Evolutionary conservation across 2,113 vertebrate genomes (phyloP).

Genomic region (Xenopus borealis): DNA sequence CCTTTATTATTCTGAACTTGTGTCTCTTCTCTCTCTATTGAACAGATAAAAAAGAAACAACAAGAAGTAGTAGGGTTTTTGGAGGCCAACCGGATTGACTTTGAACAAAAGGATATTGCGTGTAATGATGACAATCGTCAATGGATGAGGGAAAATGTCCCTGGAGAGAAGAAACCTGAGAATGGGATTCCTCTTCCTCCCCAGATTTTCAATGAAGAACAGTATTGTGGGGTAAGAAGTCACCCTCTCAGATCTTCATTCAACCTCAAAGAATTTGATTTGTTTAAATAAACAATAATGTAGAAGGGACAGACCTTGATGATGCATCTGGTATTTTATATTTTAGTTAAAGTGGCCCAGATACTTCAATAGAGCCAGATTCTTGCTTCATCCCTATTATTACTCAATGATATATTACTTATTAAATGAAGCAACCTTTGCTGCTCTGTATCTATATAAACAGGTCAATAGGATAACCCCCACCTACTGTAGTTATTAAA

Average conservation of each 20-base stretch:
- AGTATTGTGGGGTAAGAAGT: slow-evolving; percentile 88
- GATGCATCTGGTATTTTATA: too few relatives aligned
- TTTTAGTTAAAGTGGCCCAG: too few relatives aligned
- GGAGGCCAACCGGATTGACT: slow-evolving; percentile 93
- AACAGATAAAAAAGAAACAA: slow-evolving; percentile 97
- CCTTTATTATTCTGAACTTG: too few relatives aligned
- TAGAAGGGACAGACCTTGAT: too few relatives aligned
- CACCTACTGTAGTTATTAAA: too few relatives aligned
- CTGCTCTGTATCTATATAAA: too few relatives aligned
- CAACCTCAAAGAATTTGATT: neutral
- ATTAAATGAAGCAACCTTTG: too few relatives aligned
- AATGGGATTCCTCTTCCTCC: slow-evolving; percentile 94
- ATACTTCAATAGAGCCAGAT: too few relatives aligned
- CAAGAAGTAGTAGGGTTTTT: slow-evolving; percentile 95
- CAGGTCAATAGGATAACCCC: too few relatives aligned
- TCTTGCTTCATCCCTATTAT: too few relatives aligned
- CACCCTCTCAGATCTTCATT: neutral
- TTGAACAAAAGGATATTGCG: slow-evolving; percentile 89
- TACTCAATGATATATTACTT: too few relatives aligned
- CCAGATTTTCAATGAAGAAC: slow-evolving; percentile 94
- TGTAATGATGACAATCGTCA: slow-evolving; percentile 90
- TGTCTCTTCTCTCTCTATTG: neutral
- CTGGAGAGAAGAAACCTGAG: slow-evolving; percentile 87
- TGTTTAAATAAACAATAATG: too few relatives aligned
- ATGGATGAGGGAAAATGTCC: slow-evolving; percentile 98